These are phyloP conservation scores for Pocillopora meandrina DNA, from an alignment of 92 coral and sea anemone genomes.

Conservation along the genomic window DNA sequence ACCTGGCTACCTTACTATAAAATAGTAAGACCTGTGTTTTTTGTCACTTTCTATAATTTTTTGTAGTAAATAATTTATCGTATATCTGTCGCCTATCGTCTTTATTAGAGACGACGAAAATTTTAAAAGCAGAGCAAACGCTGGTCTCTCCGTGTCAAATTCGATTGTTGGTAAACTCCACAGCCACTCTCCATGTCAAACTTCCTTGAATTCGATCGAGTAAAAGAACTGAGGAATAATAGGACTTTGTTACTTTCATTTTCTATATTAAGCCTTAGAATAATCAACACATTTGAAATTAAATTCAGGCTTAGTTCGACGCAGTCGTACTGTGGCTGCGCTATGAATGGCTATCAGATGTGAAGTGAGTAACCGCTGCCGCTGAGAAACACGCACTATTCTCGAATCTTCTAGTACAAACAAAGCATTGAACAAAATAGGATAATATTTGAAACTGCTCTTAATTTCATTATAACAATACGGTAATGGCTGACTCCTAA, in stretches of 20 bases:
- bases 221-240: too few relatives aligned
- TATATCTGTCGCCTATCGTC: not conserved
- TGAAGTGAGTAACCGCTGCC: too few relatives aligned
- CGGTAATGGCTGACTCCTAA: not conserved
- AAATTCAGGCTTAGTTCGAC: too few relatives aligned
- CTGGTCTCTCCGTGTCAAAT: not conserved
- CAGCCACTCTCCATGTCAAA: too few relatives aligned
- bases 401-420: not conserved
- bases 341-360: too few relatives aligned
- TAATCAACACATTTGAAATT: too few relatives aligned
- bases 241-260: too few relatives aligned
- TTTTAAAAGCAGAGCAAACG: not conserved
- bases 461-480: not conserved
- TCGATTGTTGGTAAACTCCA: too few relatives aligned
- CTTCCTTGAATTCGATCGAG: too few relatives aligned
- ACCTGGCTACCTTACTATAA: not conserved
- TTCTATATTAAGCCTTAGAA: too few relatives aligned
- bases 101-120: not conserved
- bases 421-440: not conserved
- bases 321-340: too few relatives aligned
- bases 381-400: not conserved
- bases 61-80: not conserved
- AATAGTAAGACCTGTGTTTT: not conserved
- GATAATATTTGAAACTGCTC: not conserved
- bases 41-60: not conserved